Percentiles rank a stretch among this genome's conserved stretches.
Evolutionary conservation across 2,113 vertebrate species (phyloP).

Genomic region (Alethe diademata): DNA sequence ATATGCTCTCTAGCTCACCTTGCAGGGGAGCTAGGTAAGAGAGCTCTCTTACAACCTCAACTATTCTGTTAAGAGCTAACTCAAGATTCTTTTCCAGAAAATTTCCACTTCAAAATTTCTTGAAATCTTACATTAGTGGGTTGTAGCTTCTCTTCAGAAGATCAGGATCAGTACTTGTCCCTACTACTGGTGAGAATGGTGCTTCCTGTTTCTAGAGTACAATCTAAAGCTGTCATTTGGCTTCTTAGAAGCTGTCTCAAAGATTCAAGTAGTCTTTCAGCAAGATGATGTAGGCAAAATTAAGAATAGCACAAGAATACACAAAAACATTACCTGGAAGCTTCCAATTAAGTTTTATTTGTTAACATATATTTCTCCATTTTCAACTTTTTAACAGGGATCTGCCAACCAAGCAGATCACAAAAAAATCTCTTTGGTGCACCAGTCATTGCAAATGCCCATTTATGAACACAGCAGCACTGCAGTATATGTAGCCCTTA

Average conservation of each 20-base stretch:
- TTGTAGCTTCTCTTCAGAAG: not conserved
- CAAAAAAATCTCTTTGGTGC: not conserved
- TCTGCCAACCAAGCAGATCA: not conserved
- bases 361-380: not conserved
- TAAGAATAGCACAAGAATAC: not conserved
- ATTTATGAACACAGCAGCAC: not conserved
- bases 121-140: not conserved
- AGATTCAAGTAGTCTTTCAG: not conserved
- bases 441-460: not conserved
- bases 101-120: not conserved
- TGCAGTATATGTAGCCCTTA: not conserved
- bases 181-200: not conserved
- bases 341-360: not conserved
- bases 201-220: not conserved
- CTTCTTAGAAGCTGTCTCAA: not conserved
- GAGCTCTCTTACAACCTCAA: not conserved
- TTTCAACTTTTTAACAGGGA: not conserved
- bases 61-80: not conserved
- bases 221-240: constrained; percentile 5
- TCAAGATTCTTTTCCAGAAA: not conserved
- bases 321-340: not conserved
- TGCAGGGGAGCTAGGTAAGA: not conserved
- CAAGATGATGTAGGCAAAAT: not conserved
- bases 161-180: not conserved
- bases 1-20: not conserved